Conservation (phyloP, 2,888 invertebrate species). For the Iphiclides podalirius region DNA sequence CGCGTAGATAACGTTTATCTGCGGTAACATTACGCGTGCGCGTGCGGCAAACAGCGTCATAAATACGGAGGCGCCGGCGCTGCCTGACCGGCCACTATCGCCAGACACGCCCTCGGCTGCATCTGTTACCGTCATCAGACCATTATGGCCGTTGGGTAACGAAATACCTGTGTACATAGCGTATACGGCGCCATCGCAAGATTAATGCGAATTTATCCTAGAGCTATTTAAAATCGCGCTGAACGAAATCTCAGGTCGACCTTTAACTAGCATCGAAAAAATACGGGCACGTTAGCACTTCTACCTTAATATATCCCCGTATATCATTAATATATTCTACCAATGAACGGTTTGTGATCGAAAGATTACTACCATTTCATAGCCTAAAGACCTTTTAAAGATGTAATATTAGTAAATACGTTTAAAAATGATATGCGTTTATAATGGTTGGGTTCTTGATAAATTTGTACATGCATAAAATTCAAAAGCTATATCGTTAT, state of each 20-base stretch:
- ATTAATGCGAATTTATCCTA: background rate
- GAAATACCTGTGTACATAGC: background rate
- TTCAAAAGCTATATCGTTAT: too few species aligned
- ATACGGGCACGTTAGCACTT: too few species aligned
- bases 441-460: too few species aligned
- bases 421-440: too few species aligned
- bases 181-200: background rate
- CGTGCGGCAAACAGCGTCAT: slow-evolving; percentile 42
- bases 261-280: too few species aligned
- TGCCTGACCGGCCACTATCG: slow-evolving; percentile 38
- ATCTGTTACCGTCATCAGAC: slow-evolving; percentile 18
- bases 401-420: too few species aligned
- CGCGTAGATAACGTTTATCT: slow-evolving; percentile 45
- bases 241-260: background rate
- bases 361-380: too few species aligned
- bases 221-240: background rate
- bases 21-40: slow-evolving; percentile 44
- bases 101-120: slow-evolving; percentile 33
- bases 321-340: too few species aligned
- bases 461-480: too few species aligned
- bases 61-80: slow-evolving; percentile 47
- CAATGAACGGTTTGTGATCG: too few species aligned
- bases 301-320: too few species aligned
- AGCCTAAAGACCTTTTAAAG: too few species aligned
- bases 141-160: background rate